Conservation (phyloP, 2,113 vertebrate genomes). For the Forbesichthys papilliferus region DNA sequence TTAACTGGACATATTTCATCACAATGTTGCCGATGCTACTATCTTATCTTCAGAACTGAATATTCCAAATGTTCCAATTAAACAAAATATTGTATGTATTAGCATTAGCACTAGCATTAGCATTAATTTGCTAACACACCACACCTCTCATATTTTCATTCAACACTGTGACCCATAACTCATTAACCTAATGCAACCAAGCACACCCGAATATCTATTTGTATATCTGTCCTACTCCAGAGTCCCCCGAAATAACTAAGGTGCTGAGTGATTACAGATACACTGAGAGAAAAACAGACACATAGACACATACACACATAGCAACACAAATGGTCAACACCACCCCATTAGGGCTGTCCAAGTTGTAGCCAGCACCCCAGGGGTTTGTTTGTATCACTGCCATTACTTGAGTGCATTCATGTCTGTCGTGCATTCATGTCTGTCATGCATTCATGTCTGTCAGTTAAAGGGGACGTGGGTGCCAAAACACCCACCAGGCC, state of each 20-base stretch:
- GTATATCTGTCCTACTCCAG: slow-evolving; percentile 20
- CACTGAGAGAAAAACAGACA: slow-evolving; percentile 15
- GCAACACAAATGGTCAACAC: slow-evolving; percentile 10
- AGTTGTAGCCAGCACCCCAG: slow-evolving; percentile 13
- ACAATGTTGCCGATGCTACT: no score
- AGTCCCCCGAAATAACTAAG: slow-evolving; percentile 46
- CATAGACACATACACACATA: slow-evolving; percentile 11
- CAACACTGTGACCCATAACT: slow-evolving; percentile 20
- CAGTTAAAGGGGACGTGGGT: background rate
- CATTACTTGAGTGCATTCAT: slow-evolving; percentile 46
- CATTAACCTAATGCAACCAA: slow-evolving; percentile 29
- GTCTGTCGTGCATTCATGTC: slow-evolving; percentile 5
- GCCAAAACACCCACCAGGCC: slow-evolving; percentile 2
- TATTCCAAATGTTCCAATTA: no score
- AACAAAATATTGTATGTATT: no score
- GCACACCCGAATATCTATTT: slow-evolving; percentile 39
- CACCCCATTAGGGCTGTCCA: slow-evolving; percentile 15
- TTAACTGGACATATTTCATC: no score
- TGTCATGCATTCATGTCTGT: slow-evolving; percentile 36
- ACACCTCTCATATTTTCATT: background rate
- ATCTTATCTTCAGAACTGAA: no score
- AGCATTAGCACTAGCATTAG: no score
- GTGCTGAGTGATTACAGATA: slow-evolving; percentile 32
- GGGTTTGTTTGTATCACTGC: slow-evolving; percentile 28
- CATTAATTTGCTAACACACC: background rate